These are phyloP conservation scores for Eulemur mongoz DNA, from an alignment of 2,797 vertebrate genomes.

Conservation along the genomic window DNA sequence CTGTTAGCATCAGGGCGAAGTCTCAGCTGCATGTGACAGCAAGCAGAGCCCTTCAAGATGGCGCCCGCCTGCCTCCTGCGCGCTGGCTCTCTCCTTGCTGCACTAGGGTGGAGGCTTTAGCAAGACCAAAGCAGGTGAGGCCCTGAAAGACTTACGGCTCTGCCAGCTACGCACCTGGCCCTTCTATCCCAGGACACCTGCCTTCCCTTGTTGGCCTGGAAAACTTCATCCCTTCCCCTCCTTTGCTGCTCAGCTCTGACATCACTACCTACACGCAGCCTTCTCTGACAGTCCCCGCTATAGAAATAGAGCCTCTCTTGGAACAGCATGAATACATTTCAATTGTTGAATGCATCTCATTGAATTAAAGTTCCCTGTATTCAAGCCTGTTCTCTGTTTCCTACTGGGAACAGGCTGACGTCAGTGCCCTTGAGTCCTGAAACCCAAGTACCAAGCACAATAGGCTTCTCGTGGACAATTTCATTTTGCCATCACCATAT, in stretches of 20 bases:
- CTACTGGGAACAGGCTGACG: background rate
- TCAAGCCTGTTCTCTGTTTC: background rate
- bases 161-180: rapidly evolving
- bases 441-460: background rate
- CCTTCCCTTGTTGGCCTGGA: background rate
- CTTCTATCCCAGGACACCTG: background rate
- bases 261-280: background rate
- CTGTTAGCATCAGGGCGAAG: background rate
- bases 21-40: background rate
- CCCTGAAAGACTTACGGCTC: background rate
- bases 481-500: background rate
- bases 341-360: background rate
- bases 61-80: rapidly evolving
- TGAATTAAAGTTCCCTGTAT: background rate
- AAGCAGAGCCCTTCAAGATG: background rate
- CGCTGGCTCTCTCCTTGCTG: background rate
- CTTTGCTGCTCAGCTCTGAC: background rate
- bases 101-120: background rate
- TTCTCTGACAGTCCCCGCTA: background rate
- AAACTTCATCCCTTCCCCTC: background rate
- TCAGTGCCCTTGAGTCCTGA: background rate
- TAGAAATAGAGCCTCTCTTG: background rate
- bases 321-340: background rate
- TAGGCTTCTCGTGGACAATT: background rate
- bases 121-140: background rate